A percentile compares a stretch with the other conserved stretches of the same genome.
Evolutionary conservation across 2,888 invertebrate species (phyloP).

Genomic region (Dolomedes plantarius): DNA sequence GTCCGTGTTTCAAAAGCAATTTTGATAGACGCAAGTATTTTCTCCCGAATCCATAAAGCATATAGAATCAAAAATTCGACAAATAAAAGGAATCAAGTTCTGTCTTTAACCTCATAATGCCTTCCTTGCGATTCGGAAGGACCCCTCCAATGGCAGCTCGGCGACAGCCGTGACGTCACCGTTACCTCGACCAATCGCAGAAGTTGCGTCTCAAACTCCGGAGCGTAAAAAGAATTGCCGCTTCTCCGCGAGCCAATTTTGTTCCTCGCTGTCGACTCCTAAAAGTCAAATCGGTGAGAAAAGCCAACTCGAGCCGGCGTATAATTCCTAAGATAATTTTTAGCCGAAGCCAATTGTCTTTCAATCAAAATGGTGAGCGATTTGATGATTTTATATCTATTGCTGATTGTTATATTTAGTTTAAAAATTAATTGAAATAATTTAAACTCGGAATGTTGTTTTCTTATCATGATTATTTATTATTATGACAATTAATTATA

Average conservation of each 20-base stretch:
- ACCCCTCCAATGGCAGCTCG: constrained; percentile 21
- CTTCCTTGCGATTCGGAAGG: constrained; percentile 12
- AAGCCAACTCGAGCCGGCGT: neutral
- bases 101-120: constrained; percentile 30
- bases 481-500: too few species aligned
- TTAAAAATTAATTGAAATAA: too few species aligned
- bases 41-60: neutral
- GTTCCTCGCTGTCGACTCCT: constrained; percentile 59
- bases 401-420: too few species aligned
- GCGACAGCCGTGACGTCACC: constrained; percentile 30
- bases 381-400: too few species aligned
- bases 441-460: too few species aligned
- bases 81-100: neutral
- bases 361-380: constrained; percentile 30
- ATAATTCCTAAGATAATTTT: neutral
- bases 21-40: too few species aligned
- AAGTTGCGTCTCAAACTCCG: neutral
- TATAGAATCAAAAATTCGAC: neutral
- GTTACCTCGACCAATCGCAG: constrained; percentile 25
- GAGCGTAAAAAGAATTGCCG: constrained; percentile 21
- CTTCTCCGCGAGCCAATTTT: constrained; percentile 8
- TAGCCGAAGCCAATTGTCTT: neutral
- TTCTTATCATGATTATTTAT: too few species aligned
- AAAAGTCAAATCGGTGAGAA: constrained; percentile 56
- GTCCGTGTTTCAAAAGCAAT: too few species aligned